Evolutionary conservation across 2,113 vertebrate genomes (phyloP), one percentile per base, ranked within the genome.

Genomic region (Gasterosteus aculeatus): DNA sequence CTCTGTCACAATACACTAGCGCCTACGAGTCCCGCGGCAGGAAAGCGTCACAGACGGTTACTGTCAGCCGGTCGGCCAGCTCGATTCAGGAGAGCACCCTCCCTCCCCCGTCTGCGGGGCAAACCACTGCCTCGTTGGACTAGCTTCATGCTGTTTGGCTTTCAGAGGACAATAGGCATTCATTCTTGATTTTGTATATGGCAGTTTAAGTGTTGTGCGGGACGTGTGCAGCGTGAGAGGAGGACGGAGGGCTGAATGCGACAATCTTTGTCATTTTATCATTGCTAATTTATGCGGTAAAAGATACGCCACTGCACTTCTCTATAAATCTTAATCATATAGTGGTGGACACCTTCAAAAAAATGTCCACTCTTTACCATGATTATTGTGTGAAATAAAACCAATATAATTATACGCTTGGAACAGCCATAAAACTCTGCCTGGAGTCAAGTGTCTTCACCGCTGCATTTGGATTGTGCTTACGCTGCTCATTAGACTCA

Each of bases 1-100:
- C 89, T 93, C 92, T 94, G 93, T 93, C 92, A 93, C 92, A 89
- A 86, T 88, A 87, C 90, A 91, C 91, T 89, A 90, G 90, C 79
- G 85, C 90, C 86, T 84, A 82, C 74, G 79, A 87, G 83, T 92
- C 91, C 92, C 76, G 86, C 73, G 91, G 89, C 91, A 87, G 79
- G 71, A 62, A 93, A 87, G 87, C 92, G 93, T 94, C 92, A 92
- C 82, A 87, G 81, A 76, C 61, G 6, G 86, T 94, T 88, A 93
- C 88, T 90, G 90, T 94, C 92, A 93, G 85, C 78, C 81, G 77
- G 77, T 90, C 90, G 85, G 87, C 86, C 83, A 75, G 80, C 81
- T 65, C 78, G 57, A 82, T 81, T 82, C 80, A 75, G 86, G 78
- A 78, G 79, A 89, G 79, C 66, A 65, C 39, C 53, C 75, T 72